Conservation (phyloP, 1,140 invertebrate species). For the Brachionus koreanus region DNA sequence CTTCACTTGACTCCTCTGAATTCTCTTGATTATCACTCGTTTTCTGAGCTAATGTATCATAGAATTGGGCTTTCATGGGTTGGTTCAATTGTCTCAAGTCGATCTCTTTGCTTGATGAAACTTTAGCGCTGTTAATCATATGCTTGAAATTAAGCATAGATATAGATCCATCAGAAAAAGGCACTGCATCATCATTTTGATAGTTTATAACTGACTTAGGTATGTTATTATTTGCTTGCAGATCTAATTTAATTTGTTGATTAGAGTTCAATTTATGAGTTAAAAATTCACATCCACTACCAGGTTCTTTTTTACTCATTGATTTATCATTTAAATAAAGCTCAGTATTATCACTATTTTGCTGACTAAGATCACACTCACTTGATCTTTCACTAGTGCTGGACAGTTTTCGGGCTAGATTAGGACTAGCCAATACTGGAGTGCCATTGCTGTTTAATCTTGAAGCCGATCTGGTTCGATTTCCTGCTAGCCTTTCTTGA, state of each 20-base stretch:
- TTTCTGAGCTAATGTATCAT: background rate
- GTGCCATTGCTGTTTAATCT: background rate
- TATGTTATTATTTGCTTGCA: conserved; percentile 10
- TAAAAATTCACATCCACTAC: conserved; percentile 36
- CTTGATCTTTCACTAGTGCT: conserved; percentile 1
- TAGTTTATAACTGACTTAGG: background rate
- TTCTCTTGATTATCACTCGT: conserved; percentile 22
- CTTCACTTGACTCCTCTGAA: background rate
- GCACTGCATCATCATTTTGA: background rate
- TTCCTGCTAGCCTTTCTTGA: background rate
- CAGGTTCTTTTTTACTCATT: conserved; percentile 27
- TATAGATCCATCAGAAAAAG: background rate
- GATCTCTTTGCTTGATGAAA: background rate
- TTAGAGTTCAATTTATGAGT: background rate
- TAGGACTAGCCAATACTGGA: background rate
- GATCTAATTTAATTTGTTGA: background rate
- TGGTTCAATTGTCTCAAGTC: conserved; percentile 14
- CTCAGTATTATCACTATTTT: conserved; percentile 11
- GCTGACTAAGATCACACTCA: background rate
- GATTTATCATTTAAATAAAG: conserved; percentile 32
- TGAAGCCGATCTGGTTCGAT: background rate
- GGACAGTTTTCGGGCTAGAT: background rate
- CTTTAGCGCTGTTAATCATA: background rate
- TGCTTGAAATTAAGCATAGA: background rate
- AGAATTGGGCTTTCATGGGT: background rate